Conservation (phyloP, 92 coral and sea anemone species). For the Nematostella vectensis region DNA sequence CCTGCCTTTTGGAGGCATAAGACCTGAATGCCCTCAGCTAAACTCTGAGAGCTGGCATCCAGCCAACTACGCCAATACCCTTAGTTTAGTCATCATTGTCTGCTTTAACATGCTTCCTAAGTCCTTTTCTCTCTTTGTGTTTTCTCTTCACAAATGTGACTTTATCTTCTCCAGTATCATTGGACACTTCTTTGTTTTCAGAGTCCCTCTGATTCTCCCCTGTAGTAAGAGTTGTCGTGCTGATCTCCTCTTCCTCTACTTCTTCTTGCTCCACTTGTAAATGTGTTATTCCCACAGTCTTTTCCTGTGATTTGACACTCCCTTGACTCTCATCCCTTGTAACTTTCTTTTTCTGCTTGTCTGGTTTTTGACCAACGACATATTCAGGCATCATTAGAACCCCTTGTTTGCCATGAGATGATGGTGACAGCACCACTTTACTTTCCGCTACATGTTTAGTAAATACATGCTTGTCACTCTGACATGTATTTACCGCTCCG, state of each 20-base stretch:
- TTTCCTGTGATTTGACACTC: not conserved
- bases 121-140: constrained; percentile 10
- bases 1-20: too few species aligned
- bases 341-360: constrained; percentile 15
- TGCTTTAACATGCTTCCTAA: constrained; percentile 20
- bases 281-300: constrained; percentile 13
- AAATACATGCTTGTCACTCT: constrained; percentile 28
- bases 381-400: constrained; percentile 73
- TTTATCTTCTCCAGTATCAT: constrained; percentile 3
- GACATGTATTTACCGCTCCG: not conserved
- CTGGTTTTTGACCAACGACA: constrained; percentile 51
- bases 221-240: constrained; percentile 2
- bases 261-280: constrained; percentile 7
- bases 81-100: constrained; percentile 14
- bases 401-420: constrained; percentile 26
- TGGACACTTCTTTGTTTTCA: constrained; percentile 13
- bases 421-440: constrained; percentile 20
- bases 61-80: too few species aligned
- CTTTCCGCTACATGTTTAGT: constrained; percentile 35
- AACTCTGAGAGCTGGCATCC: too few species aligned
- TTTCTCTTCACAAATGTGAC: constrained; percentile 22
- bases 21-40: too few species aligned
- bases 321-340: not conserved
- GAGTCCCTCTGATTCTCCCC: too few species aligned
- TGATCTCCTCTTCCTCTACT: too few species aligned